A percentile compares a stretch with the other conserved stretches of the same genome.
phyloP scores from a whole-genome alignment of 1,140 invertebrate genomes.

The Nautilus pompilius region DNA sequence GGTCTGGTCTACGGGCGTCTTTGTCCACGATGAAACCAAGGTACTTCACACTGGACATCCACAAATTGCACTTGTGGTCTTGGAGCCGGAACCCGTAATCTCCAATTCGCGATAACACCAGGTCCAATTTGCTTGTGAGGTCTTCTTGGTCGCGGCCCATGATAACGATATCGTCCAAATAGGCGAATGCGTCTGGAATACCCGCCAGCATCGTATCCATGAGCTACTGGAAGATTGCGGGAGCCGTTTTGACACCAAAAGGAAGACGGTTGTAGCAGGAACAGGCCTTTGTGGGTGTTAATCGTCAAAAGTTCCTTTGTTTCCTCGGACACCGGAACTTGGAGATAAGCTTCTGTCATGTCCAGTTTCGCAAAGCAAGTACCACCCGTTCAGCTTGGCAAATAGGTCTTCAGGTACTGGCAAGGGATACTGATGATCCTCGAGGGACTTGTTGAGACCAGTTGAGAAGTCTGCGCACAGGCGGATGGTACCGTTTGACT shows the following conservation, averaged over 20 bases:
- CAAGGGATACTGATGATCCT: slow-evolving; percentile 22
- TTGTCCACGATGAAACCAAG: too few relatives aligned
- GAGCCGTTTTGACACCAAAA: slow-evolving; percentile 45
- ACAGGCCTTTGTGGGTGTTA: slow-evolving; percentile 21
- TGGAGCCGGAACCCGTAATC: slow-evolving; percentile 1
- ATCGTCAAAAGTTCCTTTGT: slow-evolving; percentile 17
- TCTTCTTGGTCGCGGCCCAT: slow-evolving; percentile 13
- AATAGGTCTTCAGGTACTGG: slow-evolving; percentile 29
- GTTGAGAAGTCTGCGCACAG: slow-evolving; percentile 45
- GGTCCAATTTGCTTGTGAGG: slow-evolving; percentile 7
- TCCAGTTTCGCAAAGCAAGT: slow-evolving; percentile 24
- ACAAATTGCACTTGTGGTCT: slow-evolving; percentile 7
- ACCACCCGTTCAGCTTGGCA: slow-evolving; percentile 18
- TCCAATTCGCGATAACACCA: slow-evolving; percentile 2
- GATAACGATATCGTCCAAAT: slow-evolving; percentile 20
- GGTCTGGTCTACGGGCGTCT: slow-evolving; percentile 45
- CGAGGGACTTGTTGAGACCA: slow-evolving; percentile 22
- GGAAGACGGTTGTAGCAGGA: slow-evolving; percentile 8
- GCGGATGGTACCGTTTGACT: slow-evolving; percentile 19
- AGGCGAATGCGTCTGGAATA: slow-evolving; percentile 12
- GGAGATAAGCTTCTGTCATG: slow-evolving; percentile 21
- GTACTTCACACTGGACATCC: slow-evolving; percentile 7
- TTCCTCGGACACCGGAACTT: slow-evolving; percentile 17
- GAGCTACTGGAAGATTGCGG: slow-evolving; percentile 56
- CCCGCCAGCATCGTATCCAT: slow-evolving; percentile 47